Evolutionary conservation across 2,888 invertebrate genomes (phyloP), one percentile per base, ranked within the genome.

Genomic region (Flexamia atlantica): DNA sequence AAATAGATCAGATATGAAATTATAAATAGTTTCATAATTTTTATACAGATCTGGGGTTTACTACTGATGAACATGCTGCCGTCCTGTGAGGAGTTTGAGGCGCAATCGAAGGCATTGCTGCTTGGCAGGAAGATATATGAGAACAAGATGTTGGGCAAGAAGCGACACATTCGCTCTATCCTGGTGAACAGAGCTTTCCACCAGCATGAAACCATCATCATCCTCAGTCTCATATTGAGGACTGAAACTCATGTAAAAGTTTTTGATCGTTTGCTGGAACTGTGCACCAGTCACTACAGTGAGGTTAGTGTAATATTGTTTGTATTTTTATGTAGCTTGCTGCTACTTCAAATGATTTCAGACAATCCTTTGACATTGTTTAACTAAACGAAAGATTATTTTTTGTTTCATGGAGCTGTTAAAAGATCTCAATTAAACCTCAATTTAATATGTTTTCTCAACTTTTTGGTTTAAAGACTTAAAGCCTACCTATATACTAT

Each of bases 261-360:
- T 82, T 90, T 95, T 88, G 88, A 92, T 28, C 92, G 94, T 88
- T 89, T 96, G 36, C 91, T 95, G 80, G 90, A 91, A 82, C 90
- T 96, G 68, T 91, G 94, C 2, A 93, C 92, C 36, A 94, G 94
- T 87, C 92, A 93, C 87, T 96, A 96, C 88, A 93, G 94, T 88
- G 92, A 93, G 89, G 94, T 95, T 88, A 89, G 89, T 86, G 7
- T 17, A 64, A 88, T 91, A 23, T 10, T n/a, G n/a, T n/a, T n/a
- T n/a, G n/a, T n/a, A n/a, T n/a, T n/a, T n/a, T n/a, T n/a, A n/a
- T n/a, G n/a, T n/a, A n/a, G n/a, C n/a, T n/a, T n/a, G n/a, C n/a
- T n/a, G n/a, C n/a, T n/a, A n/a, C n/a, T n/a, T n/a, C n/a, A n/a
- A n/a, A n/a, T n/a, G n/a, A n/a, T n/a, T n/a, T n/a, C n/a, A n/a